Base-by-base conservation (phyloP, 2,888 invertebrate genomes). In the Allophyes oxyacanthae region DNA sequence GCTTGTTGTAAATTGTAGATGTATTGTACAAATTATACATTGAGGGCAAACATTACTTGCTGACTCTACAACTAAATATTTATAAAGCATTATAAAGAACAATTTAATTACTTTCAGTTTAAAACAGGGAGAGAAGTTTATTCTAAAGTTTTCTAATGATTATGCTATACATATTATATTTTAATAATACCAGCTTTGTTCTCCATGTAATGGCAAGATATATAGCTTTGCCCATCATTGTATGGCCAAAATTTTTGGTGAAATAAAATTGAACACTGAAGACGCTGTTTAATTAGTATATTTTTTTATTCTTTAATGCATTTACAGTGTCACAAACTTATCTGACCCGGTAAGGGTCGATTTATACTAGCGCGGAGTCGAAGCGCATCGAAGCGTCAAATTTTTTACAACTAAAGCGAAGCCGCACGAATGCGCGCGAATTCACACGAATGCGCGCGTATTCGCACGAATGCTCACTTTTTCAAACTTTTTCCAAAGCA, bases 231-330 rank as follows among this genome's bases (percentile, higher is more conserved):
- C 33, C 56, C 44, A 14, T 63, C n/a, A 48, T 57, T 61, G 58
- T 69, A 61, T 49, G n/a, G 9, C 63, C 64, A 72, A 49, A 40
- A 49, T 60, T 69, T 63, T 61, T 76, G 66, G 74, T 73, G 52
- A 69, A 73, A 75, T 74, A 72, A 75, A 75, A 65, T 57, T 49
- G 45, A 66, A 42, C 43, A 62, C 8, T 46, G 32, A 70, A 10
- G 9, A 30, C 3, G 0, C 10, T 7, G 6, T 49, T 54, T 69
- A 28, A 28, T 8, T 28, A 8, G 28, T 6, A 28, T 8, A 6
- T 25, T n/a, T n/a, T n/a, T n/a, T n/a, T n/a, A n/a, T n/a, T n/a
- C n/a, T n/a, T n/a, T n/a, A n/a, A n/a, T n/a, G n/a, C n/a, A n/a
- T n/a, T n/a, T n/a, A n/a, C n/a, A n/a, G n/a, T n/a, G n/a, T n/a